phyloP scores from a whole-genome alignment of 1,140 invertebrate species.

The Sminthurinus signatus region DNA sequence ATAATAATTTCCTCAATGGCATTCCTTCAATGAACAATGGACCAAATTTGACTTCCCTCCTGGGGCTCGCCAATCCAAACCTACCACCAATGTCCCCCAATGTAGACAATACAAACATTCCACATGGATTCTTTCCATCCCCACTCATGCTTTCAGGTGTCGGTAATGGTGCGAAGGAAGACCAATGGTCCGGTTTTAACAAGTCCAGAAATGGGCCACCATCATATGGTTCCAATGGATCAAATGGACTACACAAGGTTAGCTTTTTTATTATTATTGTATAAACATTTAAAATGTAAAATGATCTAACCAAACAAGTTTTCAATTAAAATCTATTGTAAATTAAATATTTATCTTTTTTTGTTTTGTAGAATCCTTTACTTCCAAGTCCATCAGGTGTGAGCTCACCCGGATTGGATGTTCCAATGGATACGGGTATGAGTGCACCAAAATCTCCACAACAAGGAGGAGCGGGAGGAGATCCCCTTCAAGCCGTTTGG shows the following conservation, averaged over 20 bases:
- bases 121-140: slow-evolving; percentile 32
- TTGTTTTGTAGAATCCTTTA: slow-evolving; percentile 28
- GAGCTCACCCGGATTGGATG: slow-evolving; percentile 33
- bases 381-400: slow-evolving; percentile 39
- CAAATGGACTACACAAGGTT: slow-evolving; percentile 39
- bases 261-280: too few relatives aligned
- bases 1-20: slow-evolving; percentile 30
- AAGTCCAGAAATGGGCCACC: slow-evolving; percentile 22
- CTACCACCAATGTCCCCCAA: slow-evolving; percentile 21
- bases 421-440: slow-evolving; percentile 41
- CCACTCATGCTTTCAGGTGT: slow-evolving; percentile 20
- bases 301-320: too few relatives aligned
- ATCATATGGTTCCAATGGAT: slow-evolving; percentile 17
- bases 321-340: too few relatives aligned
- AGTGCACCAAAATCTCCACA: slow-evolving; percentile 35
- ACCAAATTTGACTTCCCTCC: slow-evolving; percentile 35
- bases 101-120: slow-evolving; percentile 34
- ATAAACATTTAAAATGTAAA: too few relatives aligned
- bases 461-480: too few relatives aligned
- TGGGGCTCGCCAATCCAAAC: slow-evolving; percentile 31
- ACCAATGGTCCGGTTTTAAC: slow-evolving; percentile 36
- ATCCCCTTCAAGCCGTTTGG: slow-evolving; percentile 41
- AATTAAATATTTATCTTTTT: too few relatives aligned
- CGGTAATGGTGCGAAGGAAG: slow-evolving; percentile 21
- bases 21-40: slow-evolving; percentile 34